These are phyloP conservation scores for Protophormia terraenovae DNA, from an alignment of 2,888 invertebrate genomes.

Conservation along the genomic window DNA sequence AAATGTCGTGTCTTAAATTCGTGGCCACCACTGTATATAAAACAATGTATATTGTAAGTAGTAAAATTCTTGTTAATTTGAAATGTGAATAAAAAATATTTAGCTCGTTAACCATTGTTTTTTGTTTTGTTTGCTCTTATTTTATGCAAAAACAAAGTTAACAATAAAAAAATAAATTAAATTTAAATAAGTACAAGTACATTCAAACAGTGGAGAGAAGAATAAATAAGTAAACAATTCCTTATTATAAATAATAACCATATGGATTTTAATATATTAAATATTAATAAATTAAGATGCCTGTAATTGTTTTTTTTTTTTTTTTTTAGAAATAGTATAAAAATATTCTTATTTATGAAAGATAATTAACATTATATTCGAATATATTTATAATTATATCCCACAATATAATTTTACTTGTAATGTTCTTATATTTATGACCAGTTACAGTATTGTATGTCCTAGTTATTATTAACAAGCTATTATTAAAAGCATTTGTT, in stretches of 20 bases:
- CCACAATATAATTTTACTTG: not conserved
- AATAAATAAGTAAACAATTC: not conserved
- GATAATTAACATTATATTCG: no score
- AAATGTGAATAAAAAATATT: slow-evolving; percentile 52
- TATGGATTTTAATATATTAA: not conserved
- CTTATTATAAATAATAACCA: not conserved
- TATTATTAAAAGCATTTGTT: slow-evolving; percentile 60
- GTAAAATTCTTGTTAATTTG: slow-evolving; percentile 53
- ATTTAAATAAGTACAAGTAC: slow-evolving; percentile 35
- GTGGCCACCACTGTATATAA: no score
- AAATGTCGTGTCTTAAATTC: no score
- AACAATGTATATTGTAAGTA: not conserved
- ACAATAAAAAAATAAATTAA: slow-evolving; percentile 27
- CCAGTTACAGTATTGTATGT: slow-evolving; percentile 19
- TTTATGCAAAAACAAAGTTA: slow-evolving; percentile 27
- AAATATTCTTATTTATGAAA: no score
- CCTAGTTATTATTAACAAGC: slow-evolving; percentile 66
- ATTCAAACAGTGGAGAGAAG: not conserved
- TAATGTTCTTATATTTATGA: not conserved
- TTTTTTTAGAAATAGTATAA: no score
- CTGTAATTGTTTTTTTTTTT: no score
- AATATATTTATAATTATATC: no score
- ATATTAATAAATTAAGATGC: no score
- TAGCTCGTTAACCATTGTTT: slow-evolving; percentile 50
- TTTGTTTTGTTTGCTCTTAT: slow-evolving; percentile 29